A percentile compares a stretch with the other conserved stretches of the same genome.
phyloP scores from a whole-genome alignment of 2,113 vertebrate genomes.

The Poeciliopsis retropinna region DNA sequence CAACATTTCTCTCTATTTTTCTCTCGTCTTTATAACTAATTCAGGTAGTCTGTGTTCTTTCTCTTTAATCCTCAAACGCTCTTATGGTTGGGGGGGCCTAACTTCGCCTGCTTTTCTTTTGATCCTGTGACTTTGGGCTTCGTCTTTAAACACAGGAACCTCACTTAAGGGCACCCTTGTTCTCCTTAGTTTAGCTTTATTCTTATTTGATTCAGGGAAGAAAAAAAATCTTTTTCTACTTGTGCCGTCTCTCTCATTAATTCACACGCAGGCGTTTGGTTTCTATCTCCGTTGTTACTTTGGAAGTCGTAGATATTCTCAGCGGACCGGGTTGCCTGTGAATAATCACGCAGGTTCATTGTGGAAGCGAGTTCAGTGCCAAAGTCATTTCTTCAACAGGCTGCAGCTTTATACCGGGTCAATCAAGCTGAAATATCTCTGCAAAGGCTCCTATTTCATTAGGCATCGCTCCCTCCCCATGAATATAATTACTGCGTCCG shows the following conservation, averaged over 20 bases:
- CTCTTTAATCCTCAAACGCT: slow-evolving; percentile 24
- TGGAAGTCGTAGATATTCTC: slow-evolving; percentile 61
- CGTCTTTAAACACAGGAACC: slow-evolving; percentile 16
- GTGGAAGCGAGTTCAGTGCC: slow-evolving; percentile 47
- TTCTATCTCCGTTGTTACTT: slow-evolving; percentile 32
- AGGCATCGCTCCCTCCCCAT: slow-evolving; percentile 51
- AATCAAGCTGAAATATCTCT: slow-evolving; percentile 69
- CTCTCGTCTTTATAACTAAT: neutral
- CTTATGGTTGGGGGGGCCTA: slow-evolving; percentile 1
- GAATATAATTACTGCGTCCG: slow-evolving; percentile 62
- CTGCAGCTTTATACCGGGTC: slow-evolving; percentile 64
- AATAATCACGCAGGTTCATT: slow-evolving; percentile 65
- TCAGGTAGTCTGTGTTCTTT: neutral
- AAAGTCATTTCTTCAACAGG: slow-evolving; percentile 69
- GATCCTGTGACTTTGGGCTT: slow-evolving; percentile 12
- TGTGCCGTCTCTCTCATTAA: slow-evolving; percentile 46
- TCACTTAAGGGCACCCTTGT: slow-evolving; percentile 19
- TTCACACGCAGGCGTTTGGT: slow-evolving; percentile 32
- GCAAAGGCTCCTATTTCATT: slow-evolving; percentile 47
- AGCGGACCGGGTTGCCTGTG: slow-evolving; percentile 53
- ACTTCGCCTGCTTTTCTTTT: slow-evolving; percentile 9
- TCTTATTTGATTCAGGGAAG: slow-evolving; percentile 40
- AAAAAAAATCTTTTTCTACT: slow-evolving; percentile 10
- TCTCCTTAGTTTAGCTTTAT: slow-evolving; percentile 12
- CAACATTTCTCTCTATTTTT: neutral